phyloP scores from a whole-genome alignment of 2,797 vertebrate genomes.

The Danionella dracula region DNA sequence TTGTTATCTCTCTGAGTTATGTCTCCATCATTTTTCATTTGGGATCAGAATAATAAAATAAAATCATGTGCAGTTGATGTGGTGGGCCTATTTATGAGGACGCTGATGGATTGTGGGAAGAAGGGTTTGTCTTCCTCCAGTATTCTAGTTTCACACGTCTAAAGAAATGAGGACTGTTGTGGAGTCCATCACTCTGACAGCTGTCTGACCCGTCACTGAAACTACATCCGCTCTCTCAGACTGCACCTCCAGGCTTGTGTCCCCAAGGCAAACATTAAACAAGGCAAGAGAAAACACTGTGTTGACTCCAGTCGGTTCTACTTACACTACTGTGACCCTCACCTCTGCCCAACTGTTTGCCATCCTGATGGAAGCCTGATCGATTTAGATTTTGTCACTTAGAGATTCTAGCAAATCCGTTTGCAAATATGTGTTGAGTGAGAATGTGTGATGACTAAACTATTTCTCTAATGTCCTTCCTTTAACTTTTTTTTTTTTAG shows the following conservation, averaged over 20 bases:
- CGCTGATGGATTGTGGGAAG: slow-evolving; percentile 37
- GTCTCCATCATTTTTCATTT: slow-evolving; percentile 37
- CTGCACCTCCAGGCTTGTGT: not conserved
- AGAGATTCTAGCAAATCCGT: not conserved
- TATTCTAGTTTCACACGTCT: not conserved
- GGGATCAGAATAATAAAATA: slow-evolving; percentile 43
- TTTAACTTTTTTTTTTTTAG: not conserved
- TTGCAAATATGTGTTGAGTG: not conserved
- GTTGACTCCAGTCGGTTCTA: not conserved
- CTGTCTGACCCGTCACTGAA: slow-evolving; percentile 19
- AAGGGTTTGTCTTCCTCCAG: slow-evolving; percentile 28
- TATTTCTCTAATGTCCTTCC: not conserved
- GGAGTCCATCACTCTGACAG: slow-evolving; percentile 14
- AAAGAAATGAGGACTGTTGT: not conserved
- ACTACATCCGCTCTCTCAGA: not conserved
- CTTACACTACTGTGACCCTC: slow-evolving; percentile 4
- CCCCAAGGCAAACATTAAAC: slow-evolving; percentile 20
- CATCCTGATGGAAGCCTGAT: not conserved
- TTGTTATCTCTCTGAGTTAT: slow-evolving; percentile 41
- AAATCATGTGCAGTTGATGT: slow-evolving; percentile 35
- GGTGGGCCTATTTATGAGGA: slow-evolving; percentile 35
- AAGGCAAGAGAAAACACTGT: not conserved
- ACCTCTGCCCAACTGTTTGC: not conserved
- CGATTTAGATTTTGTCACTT: not conserved
- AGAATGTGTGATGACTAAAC: not conserved